phyloP scores from a whole-genome alignment of 2,113 vertebrate species.

The Picathartes gymnocephalus region DNA sequence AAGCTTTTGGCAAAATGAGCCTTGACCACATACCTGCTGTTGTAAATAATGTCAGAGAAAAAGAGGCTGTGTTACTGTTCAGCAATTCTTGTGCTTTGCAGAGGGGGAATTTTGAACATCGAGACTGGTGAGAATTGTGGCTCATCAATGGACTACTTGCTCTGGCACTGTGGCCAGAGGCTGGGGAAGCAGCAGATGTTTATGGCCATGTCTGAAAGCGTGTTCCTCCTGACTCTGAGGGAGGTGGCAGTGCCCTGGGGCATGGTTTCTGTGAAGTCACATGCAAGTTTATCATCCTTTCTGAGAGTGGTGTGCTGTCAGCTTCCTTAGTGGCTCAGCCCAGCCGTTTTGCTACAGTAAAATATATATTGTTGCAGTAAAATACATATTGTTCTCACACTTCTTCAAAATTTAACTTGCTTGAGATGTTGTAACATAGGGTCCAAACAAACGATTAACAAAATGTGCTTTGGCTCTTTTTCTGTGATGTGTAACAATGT shows the following conservation, averaged over 20 bases:
- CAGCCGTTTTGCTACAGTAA: neutral
- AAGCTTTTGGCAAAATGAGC: neutral
- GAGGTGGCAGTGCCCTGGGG: neutral
- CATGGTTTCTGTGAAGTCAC: neutral
- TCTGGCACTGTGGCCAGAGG: neutral
- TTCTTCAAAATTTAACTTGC: neutral
- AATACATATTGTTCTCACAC: neutral
- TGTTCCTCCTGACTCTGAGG: neutral
- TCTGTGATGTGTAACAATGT: neutral
- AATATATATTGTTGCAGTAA: neutral
- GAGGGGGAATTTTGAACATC: neutral
- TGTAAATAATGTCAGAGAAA: neutral
- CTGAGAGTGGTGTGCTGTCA: neutral
- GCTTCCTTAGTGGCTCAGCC: neutral
- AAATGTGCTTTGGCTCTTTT: neutral
- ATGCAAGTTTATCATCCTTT: neutral
- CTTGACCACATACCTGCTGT: neutral
- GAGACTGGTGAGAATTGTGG: neutral
- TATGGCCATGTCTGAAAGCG: neutral
- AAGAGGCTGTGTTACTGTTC: neutral
- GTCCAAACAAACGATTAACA: neutral
- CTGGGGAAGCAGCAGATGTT: neutral
- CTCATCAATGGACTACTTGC: neutral
- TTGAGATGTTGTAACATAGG: neutral
- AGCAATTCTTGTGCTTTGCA: neutral